Evolutionary conservation across 2,113 vertebrate species (phyloP), one percentile per base, ranked within the genome.

Genomic region (Albula goreensis): DNA sequence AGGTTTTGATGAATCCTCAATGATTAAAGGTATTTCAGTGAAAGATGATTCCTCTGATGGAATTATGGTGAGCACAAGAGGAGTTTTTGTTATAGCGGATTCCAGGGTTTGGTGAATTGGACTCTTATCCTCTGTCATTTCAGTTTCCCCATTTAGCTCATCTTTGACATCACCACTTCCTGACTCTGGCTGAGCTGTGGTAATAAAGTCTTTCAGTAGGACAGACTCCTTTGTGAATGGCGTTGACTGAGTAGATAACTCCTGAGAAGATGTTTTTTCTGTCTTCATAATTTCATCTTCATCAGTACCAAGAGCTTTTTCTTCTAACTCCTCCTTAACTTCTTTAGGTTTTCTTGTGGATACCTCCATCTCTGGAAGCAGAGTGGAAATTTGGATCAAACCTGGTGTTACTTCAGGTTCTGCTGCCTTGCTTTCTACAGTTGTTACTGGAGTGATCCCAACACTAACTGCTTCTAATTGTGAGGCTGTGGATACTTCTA

Each of bases 131-230:
- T 57, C 60, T 70, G 63, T 70, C 19, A n/a, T n/a, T 22, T 70
- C 63, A 70, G 4, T n/a, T n/a, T 5, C 13, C 53, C 6, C 53
- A 56, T 56, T 6, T 56, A 51, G 85, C 70, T 87, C 87, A 5
- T 89, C 87, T 51, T 50, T 2, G 2, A 15, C 17, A 12, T 89
- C 86, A 53, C 87, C 87, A 88, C 88, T 89, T 25, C 87, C 87
- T 84, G 82, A 81, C 7, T 86, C 85, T 48, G 49, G 5, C 52
- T 41, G 31, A 41, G 31, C 31, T 41, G 31, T 41, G 31, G 31
- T 41, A 41, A 41, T 41, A 41, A 41, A 41, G 31, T 41, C 31
- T 41, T 41, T 41, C 31, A 41, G 31, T 41, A 41, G 31, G 31
- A 41, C 31, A 41, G 31, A 41, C 31, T 41, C 31, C 31, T 41